Conservation (phyloP, 2,888 invertebrate genomes). For the Pristionchus mayeri region DNA sequence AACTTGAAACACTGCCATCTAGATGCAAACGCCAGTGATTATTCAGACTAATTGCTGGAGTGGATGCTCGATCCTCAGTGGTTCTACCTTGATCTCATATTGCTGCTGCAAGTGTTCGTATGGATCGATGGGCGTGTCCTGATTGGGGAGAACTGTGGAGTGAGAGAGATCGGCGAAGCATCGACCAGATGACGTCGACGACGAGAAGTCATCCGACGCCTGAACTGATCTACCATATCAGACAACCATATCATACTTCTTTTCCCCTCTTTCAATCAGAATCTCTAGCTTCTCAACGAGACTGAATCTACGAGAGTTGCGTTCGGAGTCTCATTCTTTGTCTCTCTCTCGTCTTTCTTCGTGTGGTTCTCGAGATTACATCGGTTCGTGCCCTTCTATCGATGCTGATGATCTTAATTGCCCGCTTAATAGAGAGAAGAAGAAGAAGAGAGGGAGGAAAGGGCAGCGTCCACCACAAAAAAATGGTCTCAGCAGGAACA, state of each 20-base stretch:
- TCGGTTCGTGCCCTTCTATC: neutral
- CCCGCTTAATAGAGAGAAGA: neutral
- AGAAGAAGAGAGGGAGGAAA: neutral
- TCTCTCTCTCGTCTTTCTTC: neutral
- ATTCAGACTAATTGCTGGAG: no score
- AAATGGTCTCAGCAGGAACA: constrained; percentile 19
- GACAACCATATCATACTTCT: neutral
- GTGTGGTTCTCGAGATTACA: neutral
- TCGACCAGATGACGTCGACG: constrained; percentile 2
- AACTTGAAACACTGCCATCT: no score
- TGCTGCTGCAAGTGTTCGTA: neutral
- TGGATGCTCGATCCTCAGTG: no score
- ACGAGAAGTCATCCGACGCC: constrained; percentile 43
- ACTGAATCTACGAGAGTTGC: neutral
- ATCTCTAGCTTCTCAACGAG: neutral
- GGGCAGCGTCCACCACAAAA: neutral
- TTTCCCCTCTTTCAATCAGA: neutral
- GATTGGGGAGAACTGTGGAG: neutral
- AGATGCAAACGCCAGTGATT: no score
- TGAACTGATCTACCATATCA: neutral
- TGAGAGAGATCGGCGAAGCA: constrained; percentile 11
- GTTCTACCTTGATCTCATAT: neutral
- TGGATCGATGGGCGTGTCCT: neutral
- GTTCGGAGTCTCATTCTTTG: no score
- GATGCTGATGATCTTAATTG: constrained; percentile 24